Conservation (phyloP, 2,888 invertebrate species). For the Luffia ferchaultella region DNA sequence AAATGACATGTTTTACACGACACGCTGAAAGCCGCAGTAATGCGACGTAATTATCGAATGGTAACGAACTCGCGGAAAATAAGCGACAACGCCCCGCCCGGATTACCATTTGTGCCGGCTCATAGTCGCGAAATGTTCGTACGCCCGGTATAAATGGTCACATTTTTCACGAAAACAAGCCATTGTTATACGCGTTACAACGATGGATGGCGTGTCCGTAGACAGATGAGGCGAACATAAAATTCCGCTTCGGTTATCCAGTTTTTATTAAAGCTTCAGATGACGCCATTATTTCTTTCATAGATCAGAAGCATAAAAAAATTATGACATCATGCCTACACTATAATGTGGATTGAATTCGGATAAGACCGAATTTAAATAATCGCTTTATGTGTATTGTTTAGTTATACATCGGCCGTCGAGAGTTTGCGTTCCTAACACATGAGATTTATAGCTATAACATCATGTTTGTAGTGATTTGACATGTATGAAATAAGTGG, state of each 20-base stretch:
- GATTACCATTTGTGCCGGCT: neutral
- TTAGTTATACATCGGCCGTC: too few relatives aligned
- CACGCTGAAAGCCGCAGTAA: neutral
- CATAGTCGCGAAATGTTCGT: neutral
- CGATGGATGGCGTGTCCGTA: conserved; percentile 20
- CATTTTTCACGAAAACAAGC: conserved; percentile 37
- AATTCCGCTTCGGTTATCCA: conserved; percentile 1
- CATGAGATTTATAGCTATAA: too few relatives aligned
- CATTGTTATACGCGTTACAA: conserved; percentile 24
- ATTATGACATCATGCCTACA: too few relatives aligned
- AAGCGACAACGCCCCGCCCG: neutral
- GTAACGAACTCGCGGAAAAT: neutral
- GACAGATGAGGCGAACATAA: conserved; percentile 19
- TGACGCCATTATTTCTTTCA: neutral
- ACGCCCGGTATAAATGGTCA: conserved; percentile 24
- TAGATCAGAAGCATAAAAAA: neutral
- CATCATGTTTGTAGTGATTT: too few relatives aligned
- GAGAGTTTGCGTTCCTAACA: too few relatives aligned
- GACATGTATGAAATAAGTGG: too few relatives aligned
- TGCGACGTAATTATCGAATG: neutral
- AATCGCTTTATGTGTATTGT: too few relatives aligned
- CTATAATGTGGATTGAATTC: too few relatives aligned
- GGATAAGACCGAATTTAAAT: too few relatives aligned
- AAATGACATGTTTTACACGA: neutral
- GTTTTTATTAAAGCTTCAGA: neutral